Evolutionary conservation across 30 jellyfish, hydroid and myxozoan species (phyloP).

Genomic region (Chironex yamaguchii): DNA sequence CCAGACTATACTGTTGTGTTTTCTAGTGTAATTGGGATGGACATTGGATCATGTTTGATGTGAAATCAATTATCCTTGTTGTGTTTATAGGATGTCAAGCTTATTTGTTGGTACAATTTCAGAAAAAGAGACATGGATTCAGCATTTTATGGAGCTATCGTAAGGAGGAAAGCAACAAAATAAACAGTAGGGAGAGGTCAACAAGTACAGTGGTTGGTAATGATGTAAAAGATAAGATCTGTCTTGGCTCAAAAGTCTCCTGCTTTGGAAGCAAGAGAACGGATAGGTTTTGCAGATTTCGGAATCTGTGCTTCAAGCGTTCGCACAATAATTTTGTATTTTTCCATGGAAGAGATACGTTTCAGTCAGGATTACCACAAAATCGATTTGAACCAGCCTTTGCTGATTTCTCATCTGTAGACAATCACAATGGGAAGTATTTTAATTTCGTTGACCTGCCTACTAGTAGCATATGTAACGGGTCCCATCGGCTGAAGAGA

Average conservation of each 20-base stretch:
- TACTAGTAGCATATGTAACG: conserved; percentile 8
- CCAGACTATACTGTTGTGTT: too few relatives aligned
- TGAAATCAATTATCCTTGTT: too few relatives aligned
- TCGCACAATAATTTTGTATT: conserved; percentile 41
- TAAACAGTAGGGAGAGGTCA: too few relatives aligned
- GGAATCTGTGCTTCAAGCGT: conserved; percentile 72
- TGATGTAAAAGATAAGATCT: neutral
- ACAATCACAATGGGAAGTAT: conserved; percentile 83
- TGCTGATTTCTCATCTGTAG: conserved; percentile 82
- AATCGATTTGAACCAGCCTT: conserved; percentile 73
- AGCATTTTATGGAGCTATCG: too few relatives aligned
- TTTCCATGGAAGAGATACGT: conserved; percentile 75
- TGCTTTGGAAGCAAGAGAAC: conserved; percentile 66
- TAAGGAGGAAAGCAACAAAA: too few relatives aligned
- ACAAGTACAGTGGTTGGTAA: too few relatives aligned
- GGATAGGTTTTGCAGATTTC: conserved; percentile 78
- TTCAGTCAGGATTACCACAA: conserved; percentile 49
- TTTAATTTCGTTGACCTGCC: conserved; percentile 80
- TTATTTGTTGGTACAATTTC: too few relatives aligned
- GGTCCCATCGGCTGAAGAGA: neutral
- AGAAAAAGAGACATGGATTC: too few relatives aligned
- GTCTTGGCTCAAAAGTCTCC: conserved; percentile 61
- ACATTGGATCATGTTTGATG: too few relatives aligned
- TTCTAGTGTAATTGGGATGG: too few relatives aligned
- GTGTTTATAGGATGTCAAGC: too few relatives aligned